Percentiles rank a stretch among this genome's conserved stretches.
phyloP scores from a whole-genome alignment of 2,797 vertebrate species.

The Cetoscarus ocellatus region DNA sequence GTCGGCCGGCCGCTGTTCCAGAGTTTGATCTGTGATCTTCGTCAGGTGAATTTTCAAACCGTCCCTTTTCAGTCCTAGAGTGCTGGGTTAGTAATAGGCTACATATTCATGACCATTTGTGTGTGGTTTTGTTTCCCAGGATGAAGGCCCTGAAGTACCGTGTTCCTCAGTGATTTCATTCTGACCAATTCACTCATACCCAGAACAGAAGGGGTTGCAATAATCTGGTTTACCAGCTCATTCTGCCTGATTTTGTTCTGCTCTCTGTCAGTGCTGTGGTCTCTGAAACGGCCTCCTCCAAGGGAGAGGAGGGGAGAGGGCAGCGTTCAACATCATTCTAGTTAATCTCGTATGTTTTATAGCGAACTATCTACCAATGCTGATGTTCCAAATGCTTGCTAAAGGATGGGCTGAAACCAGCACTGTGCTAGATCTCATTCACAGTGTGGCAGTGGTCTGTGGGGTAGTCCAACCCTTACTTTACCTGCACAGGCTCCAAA shows the following conservation, averaged over 20 bases:
- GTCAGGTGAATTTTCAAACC: constrained; percentile 10
- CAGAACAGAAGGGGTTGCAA: accelerated
- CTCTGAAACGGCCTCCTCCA: neutral
- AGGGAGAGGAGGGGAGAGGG: neutral
- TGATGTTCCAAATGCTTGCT: accelerated
- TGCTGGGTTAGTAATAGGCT: no score
- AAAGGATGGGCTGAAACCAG: no score
- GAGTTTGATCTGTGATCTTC: constrained; percentile 3
- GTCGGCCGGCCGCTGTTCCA: neutral
- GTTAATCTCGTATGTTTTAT: neutral
- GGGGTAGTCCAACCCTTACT: constrained; percentile 5
- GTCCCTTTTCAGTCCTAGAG: no score
- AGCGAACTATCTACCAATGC: neutral
- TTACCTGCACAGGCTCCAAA: constrained; percentile 4
- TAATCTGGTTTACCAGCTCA: neutral
- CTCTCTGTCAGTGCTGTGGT: neutral
- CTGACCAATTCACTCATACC: accelerated
- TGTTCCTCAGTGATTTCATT: neutral
- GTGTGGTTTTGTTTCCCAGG: neutral
- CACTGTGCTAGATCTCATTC: no score
- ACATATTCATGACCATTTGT: neutral
- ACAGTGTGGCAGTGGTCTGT: neutral
- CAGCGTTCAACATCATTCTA: constrained; percentile 9
- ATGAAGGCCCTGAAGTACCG: constrained; percentile 3
- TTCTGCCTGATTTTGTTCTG: neutral